Base-by-base conservation (phyloP, 1,140 invertebrate species). In the Pollicipes pollicipes region DNA sequence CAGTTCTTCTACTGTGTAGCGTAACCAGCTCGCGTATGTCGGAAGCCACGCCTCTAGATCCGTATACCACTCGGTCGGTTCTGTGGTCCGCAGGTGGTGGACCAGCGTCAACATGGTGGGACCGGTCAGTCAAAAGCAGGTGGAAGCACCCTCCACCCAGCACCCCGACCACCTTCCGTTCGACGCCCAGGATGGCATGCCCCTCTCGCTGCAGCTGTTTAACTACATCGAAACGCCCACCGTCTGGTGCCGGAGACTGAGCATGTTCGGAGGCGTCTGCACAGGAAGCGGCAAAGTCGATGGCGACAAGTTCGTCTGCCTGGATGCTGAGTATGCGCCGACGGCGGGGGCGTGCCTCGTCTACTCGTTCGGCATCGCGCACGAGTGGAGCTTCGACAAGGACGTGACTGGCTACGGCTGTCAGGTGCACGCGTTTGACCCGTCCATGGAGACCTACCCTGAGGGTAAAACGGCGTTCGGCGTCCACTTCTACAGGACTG, bases 361-460 rank as follows among this genome's bases (percentile, higher is more conserved):
- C 63, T 75, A 75, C 30, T 75, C 75, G 27, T 75, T 76, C 35
- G 75, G 75, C 26, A 75, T 76, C 45, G 73, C 73, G 30, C 71
- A 76, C 67, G 76, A 77, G 24, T 77, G 76, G 76, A 75, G 74
- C 0, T 77, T 76, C 70, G 76, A 77, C 63, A 72, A 75, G 10
- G 72, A 71, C 10, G 72, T 76, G 67, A 72, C 30, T 2, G 35
- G 68, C 13, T 73, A 72, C n/a, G 75, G 76, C 0, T 76, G 76
- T 28, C 26, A 76, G 68, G 75, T 76, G 2, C 72, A 71, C 37
- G 24, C 58, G 3, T 73, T 73, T 27, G 72, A 74, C 64, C 64
- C 64, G 28, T 66, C 64, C 16, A 66, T 66, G 64, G 10, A 21
- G 17, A 8, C 2, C 24, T 66, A 66, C 17, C 10, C 27, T 24